Evolutionary conservation across 2,888 invertebrate genomes (phyloP), one percentile per base, ranked within the genome.

Genomic region (Plagodis dolabraria): DNA sequence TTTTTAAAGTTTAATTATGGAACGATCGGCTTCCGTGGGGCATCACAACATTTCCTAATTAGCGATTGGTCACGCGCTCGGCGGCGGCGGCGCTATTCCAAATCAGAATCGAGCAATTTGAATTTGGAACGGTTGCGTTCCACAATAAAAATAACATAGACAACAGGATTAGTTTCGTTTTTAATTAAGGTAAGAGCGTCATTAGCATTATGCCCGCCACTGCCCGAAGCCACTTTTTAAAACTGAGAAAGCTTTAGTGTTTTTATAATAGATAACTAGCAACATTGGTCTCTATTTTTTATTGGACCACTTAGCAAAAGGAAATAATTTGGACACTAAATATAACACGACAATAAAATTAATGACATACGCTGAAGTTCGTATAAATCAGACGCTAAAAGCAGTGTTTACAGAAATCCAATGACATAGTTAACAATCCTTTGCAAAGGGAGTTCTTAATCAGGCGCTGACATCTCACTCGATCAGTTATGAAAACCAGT

Each of bases 61-160:
- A 92, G 87, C 90, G 88, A 92, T 92, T 92, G 89, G 92, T 86
- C 89, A 90, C 91, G 89, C 91, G 87, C 85, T 80, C 84, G 83
- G 84, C 80, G 77, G 74, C 75, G 65, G 66, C 73, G 75, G 66
- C 73, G 75, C 72, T 80, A 80, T 85, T 86, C 83, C 77, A 79
- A 85, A 86, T 86, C 83, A 77, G 85, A 86, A 86, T 85, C 85
- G 82, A 80, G 82, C 84, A 85, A 88, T 91, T 91, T 87, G 88
- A 87, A 90, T 91, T 92, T 78, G 85, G 86, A 87, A 90, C 88
- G 90, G 84, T 83, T 81, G 77, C 80, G 77, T 76, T 77, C 77
- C 76, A 75, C 68, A 68, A 72, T 74, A 69, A 67, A 68, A 70
- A 75, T 72, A 72, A 69, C 69, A 71, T 76, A 75, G 76, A 78